These are phyloP conservation scores for Oscheius sp. DNA, from an alignment of 2,888 invertebrate species.

Conservation along the genomic window DNA sequence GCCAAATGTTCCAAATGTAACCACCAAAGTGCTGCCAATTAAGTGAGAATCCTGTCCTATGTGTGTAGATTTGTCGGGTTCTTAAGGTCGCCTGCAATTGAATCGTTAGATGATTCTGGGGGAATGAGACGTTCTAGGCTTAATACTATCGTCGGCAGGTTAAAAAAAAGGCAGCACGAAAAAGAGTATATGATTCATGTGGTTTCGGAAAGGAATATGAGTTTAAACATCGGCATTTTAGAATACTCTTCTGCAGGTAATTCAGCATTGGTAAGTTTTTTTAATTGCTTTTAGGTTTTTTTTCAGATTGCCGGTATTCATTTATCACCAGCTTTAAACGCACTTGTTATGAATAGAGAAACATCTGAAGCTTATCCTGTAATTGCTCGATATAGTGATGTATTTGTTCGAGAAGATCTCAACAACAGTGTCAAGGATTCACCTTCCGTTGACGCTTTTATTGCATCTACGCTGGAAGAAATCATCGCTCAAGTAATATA, in stretches of 20 bases:
- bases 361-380: slow-evolving; percentile 30
- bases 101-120: neutral
- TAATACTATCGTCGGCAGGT: neutral
- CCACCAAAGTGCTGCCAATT: slow-evolving; percentile 41
- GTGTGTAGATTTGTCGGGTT: neutral
- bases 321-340: slow-evolving; percentile 33
- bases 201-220: slow-evolving; percentile 44
- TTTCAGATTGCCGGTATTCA: slow-evolving; percentile 48
- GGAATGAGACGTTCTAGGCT: neutral
- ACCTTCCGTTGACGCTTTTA: slow-evolving; percentile 46
- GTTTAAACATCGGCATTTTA: slow-evolving; percentile 44
- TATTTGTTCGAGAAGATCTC: slow-evolving; percentile 49
- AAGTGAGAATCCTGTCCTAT: slow-evolving; percentile 30
- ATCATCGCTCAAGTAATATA: slow-evolving; percentile 31
- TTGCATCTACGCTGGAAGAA: slow-evolving; percentile 42
- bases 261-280: slow-evolving; percentile 28
- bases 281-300: neutral
- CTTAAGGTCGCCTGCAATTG: slow-evolving; percentile 9
- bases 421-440: slow-evolving; percentile 45
- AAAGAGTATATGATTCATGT: slow-evolving; percentile 47
- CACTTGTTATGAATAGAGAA: slow-evolving; percentile 41
- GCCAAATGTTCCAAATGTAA: slow-evolving; percentile 32
- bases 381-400: slow-evolving; percentile 43
- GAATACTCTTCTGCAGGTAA: slow-evolving; percentile 42
- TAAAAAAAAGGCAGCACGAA: slow-evolving; percentile 40